Base-by-base conservation (phyloP, 1,140 invertebrate species). In the Drosophila takahashii region DNA sequence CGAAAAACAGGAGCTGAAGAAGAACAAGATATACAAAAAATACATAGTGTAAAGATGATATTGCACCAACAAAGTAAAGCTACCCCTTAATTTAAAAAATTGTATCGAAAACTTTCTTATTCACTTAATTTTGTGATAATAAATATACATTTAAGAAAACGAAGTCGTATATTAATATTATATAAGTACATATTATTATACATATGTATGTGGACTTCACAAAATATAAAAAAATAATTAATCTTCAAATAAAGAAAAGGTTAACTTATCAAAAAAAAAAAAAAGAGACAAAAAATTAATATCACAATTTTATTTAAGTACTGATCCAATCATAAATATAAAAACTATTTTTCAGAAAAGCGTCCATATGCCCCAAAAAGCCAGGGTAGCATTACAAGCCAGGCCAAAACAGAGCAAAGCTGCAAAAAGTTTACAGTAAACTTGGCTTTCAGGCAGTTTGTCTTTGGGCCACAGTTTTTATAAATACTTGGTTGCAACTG, bases 361-460 rank as follows among this genome's bases (percentile, higher is more conserved):
- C 7, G 3, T 7, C 4, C 45, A 18, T 13, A 57, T 26, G 22
- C 44, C 11, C 13, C 7, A n/a, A 15, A 27, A 45, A 27, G 6
- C 6, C n/a, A 47, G 18, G 22, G 44, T 47, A 47, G 44, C 22
- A 26, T 27, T 27, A 5, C 4, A n/a, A 47, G 11, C 22, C 22
- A 26, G 11, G 18, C 44, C 44, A 41, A 48, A 41, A 10, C n/a
- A 9, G 11, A n/a, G 18, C 53, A 61, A 22, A 10, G 29, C 45
- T 29, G 11, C 22, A 37, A 29, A 61, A 26, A 53, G 10, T 42
- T 34, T 62, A 45, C 29, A 42, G 50, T 44, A 62, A 54, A 62
- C 39, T 54, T 54, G 60, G 37, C 59, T 62, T 62, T 53, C 39
- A 61, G 26, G 22, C 44, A 59, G 44, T 15, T 50, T 50, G 45